Evolutionary conservation across 2,888 invertebrate species (phyloP).

Genomic region (Achlya flavicornis): DNA sequence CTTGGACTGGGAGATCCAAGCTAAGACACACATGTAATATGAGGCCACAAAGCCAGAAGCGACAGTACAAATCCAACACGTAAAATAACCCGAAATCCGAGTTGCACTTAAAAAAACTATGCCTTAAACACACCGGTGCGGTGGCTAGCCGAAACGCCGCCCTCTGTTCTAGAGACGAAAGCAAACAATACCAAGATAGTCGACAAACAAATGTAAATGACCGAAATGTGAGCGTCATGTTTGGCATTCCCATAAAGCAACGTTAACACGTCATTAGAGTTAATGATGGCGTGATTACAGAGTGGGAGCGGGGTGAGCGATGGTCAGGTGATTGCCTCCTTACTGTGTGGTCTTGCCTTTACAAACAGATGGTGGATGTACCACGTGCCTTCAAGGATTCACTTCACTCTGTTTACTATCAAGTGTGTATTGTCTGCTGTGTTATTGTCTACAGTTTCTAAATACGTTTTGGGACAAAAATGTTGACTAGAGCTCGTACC

Average conservation of each 20-base stretch:
- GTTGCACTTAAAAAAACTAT: conserved; percentile 64
- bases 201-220: conserved; percentile 84
- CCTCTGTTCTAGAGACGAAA: conserved; percentile 81
- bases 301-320: conserved; percentile 71
- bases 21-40: conserved; percentile 32
- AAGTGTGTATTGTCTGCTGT: conserved; percentile 37
- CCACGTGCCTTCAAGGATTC: conserved; percentile 60
- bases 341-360: conserved; percentile 80
- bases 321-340: conserved; percentile 74
- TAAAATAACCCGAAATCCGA: conserved; percentile 67
- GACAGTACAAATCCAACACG: conserved; percentile 51
- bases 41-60: conserved; percentile 50
- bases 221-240: conserved; percentile 83
- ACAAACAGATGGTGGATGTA: conserved; percentile 64
- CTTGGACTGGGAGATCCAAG: conserved; percentile 13
- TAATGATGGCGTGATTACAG: conserved; percentile 82
- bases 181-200: conserved; percentile 79
- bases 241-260: conserved; percentile 84
- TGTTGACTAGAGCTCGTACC: not conserved
- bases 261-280: conserved; percentile 84
- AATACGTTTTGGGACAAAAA: not conserved
- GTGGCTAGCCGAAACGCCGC: conserved; percentile 77
- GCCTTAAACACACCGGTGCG: conserved; percentile 71
- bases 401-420: conserved; percentile 39
- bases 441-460: conserved; percentile 1